These are phyloP conservation scores for Chironomus striatipennis DNA, from an alignment of 1,140 invertebrate genomes.

Conservation along the genomic window DNA sequence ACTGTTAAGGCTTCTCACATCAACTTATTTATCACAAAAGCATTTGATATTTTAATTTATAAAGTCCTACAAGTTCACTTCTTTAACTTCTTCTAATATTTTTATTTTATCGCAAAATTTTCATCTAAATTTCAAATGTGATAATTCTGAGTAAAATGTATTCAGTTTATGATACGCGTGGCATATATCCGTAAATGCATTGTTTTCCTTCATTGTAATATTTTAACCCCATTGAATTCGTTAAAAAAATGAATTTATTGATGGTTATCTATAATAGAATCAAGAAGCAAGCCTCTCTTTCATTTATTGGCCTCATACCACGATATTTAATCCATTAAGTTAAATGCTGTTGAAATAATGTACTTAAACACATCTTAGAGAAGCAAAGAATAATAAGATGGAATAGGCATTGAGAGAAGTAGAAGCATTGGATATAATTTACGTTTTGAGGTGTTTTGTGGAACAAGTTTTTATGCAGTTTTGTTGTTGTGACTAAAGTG, in stretches of 20 bases:
- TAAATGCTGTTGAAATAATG: slow-evolving; percentile 14
- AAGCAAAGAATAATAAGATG: too few species aligned
- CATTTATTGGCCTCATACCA: neutral
- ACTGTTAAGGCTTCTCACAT: slow-evolving; percentile 6
- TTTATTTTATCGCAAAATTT: neutral
- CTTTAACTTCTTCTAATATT: slow-evolving; percentile 6
- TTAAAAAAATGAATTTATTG: neutral
- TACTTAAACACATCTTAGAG: neutral
- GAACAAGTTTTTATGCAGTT: neutral
- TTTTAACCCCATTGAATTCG: neutral
- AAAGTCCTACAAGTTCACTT: slow-evolving; percentile 6
- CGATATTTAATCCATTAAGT: slow-evolving; percentile 1
- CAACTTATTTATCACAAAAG: neutral
- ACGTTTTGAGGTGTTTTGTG: neutral
- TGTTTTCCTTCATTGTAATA: neutral
- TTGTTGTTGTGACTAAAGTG: neutral
- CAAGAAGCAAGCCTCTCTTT: too few species aligned
- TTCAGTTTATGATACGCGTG: neutral
- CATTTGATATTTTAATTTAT: slow-evolving; percentile 10
- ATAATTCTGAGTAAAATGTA: too few species aligned
- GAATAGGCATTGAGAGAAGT: neutral
- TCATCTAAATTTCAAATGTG: neutral
- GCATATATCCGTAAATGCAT: neutral
- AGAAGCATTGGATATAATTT: neutral
- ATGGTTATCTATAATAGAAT: neutral